Conservation (phyloP, 37 sponge, comb jelly and placozoan genomes). For the Oscarella lobularis region DNA sequence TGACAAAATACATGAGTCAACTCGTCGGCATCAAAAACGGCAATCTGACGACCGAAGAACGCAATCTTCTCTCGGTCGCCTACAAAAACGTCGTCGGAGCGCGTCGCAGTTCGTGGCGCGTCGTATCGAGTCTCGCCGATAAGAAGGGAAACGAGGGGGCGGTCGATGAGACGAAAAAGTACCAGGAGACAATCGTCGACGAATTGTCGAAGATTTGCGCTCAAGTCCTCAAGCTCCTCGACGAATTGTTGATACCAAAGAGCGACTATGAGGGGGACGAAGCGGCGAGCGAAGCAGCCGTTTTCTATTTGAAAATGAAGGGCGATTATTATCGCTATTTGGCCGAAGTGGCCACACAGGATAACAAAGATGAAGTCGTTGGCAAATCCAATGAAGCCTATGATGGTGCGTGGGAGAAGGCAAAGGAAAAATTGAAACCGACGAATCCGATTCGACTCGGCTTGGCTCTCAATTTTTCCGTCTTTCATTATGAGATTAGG, state of each 20-base stretch:
- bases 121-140: slow-evolving; percentile 45
- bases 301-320: slow-evolving; percentile 95
- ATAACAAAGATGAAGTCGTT: too few relatives aligned
- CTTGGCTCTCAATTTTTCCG: not conserved
- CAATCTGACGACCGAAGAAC: slow-evolving; percentile 30
- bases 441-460: not conserved
- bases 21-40: slow-evolving; percentile 16
- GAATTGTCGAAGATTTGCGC: slow-evolving; percentile 65
- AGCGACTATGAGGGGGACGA: too few relatives aligned
- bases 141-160: slow-evolving; percentile 30
- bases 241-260: slow-evolving; percentile 34
- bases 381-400: not conserved
- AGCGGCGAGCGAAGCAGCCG: slow-evolving; percentile 39
- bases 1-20: slow-evolving; percentile 48
- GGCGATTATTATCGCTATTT: slow-evolving; percentile 93
- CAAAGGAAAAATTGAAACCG: not conserved
- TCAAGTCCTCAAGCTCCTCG: slow-evolving; percentile 45
- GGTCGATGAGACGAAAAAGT: slow-evolving; percentile 25
- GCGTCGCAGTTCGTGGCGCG: slow-evolving; percentile 55
- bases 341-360: slow-evolving; percentile 59
- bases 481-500: not conserved
- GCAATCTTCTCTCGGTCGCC: slow-evolving; percentile 73
- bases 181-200: slow-evolving; percentile 48
- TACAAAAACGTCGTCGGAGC: slow-evolving; percentile 80
- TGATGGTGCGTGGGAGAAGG: not conserved